phyloP scores from a whole-genome alignment of 2,113 vertebrate genomes.

The Plecturocebus donacophilus region DNA sequence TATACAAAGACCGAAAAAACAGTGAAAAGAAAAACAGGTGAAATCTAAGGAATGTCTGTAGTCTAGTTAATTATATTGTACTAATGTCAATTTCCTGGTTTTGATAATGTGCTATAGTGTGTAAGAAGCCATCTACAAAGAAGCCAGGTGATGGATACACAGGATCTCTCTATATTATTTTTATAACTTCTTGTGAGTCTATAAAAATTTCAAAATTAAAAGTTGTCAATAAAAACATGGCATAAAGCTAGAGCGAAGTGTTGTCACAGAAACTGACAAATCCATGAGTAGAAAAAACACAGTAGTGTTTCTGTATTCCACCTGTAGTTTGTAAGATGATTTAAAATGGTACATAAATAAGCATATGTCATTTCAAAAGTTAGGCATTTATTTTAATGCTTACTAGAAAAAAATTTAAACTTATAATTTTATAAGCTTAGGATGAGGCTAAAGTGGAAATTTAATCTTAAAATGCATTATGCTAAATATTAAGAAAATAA shows the following conservation, averaged over 20 bases:
- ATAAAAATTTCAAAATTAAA: slow-evolving; percentile 17
- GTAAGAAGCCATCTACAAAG: neutral
- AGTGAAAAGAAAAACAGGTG: neutral
- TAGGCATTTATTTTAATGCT: slow-evolving; percentile 28
- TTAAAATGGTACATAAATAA: neutral
- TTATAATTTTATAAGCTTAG: slow-evolving; percentile 1
- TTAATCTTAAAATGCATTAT: slow-evolving; percentile 39
- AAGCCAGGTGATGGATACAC: neutral
- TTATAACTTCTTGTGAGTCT: neutral
- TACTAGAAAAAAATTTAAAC: slow-evolving; percentile 9
- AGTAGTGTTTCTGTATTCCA: neutral
- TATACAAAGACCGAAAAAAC: neutral
- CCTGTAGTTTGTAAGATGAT: neutral
- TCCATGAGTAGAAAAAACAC: neutral
- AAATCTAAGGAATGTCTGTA: neutral
- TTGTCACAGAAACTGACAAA: neutral
- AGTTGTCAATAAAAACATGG: neutral
- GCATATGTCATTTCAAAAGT: neutral
- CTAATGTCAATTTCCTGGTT: neutral
- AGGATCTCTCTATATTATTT: neutral
- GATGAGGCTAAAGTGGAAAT: neutral
- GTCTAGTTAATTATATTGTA: neutral
- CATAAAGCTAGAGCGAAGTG: neutral
- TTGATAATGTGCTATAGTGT: neutral
- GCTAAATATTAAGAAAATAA: slow-evolving; percentile 28